phyloP scores from a whole-genome alignment of 2,797 vertebrate genomes.

The Thunnus albacares region DNA sequence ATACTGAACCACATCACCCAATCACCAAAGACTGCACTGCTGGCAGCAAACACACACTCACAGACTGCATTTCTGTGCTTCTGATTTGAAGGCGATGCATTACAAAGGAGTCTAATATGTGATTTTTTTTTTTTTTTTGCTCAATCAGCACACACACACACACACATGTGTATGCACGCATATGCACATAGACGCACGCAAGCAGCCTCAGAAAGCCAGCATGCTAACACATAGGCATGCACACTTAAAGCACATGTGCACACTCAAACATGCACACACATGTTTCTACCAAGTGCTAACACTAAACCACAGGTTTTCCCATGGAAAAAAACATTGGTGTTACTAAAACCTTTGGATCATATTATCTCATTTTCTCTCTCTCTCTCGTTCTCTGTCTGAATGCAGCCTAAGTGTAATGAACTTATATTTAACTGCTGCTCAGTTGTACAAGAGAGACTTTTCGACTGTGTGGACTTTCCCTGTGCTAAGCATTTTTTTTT shows the following conservation, averaged over 20 bases:
- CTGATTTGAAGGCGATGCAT: slow-evolving; percentile 44
- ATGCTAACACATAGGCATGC: background rate
- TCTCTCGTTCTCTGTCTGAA: slow-evolving; percentile 16
- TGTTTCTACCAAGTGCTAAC: slow-evolving; percentile 23
- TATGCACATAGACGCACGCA: slow-evolving; percentile 1
- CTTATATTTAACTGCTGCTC: slow-evolving; percentile 49
- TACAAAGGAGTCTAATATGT: slow-evolving; percentile 38
- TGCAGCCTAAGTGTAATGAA: slow-evolving; percentile 46
- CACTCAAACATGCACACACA: background rate
- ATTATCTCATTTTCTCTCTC: slow-evolving; percentile 14
- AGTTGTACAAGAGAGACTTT: slow-evolving; percentile 25
- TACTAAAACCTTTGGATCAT: slow-evolving; percentile 46
- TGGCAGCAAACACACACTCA: slow-evolving; percentile 46
- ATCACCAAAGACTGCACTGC: slow-evolving; percentile 38
- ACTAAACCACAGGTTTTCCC: slow-evolving; percentile 46
- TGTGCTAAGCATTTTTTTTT: slow-evolving; percentile 39
- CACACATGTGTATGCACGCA: background rate
- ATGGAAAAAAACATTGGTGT: slow-evolving; percentile 53
- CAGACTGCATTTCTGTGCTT: slow-evolving; percentile 45
- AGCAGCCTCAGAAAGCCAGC: background rate
- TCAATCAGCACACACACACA: background rate
- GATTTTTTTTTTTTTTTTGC: slow-evolving; percentile 8
- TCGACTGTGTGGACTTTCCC: slow-evolving; percentile 35
- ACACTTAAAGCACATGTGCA: slow-evolving; percentile 12
- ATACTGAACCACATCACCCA: slow-evolving; percentile 46